Evolutionary conservation across 2,888 invertebrate genomes (phyloP).

Genomic region (Entomobrya proxima): DNA sequence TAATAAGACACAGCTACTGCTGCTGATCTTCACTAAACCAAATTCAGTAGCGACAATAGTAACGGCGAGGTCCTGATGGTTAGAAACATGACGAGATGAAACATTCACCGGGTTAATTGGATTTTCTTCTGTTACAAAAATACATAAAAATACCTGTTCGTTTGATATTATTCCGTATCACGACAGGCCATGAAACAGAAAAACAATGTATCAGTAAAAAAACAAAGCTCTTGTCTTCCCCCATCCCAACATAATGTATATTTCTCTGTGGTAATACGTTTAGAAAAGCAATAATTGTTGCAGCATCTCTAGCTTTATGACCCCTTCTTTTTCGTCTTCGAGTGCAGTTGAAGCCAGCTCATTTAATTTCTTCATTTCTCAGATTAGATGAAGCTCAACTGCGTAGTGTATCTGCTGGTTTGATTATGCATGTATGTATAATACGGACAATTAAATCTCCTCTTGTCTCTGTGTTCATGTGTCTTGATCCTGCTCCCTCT

Average conservation of each 20-base stretch:
- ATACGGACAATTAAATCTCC: constrained; percentile 31
- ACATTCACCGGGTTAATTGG: constrained; percentile 23
- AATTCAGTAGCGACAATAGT: not conserved
- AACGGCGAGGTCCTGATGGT: not conserved
- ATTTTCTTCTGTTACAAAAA: constrained; percentile 14
- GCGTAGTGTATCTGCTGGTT: not conserved
- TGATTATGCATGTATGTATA: not conserved
- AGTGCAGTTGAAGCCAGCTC: constrained; percentile 7
- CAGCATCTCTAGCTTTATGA: not conserved
- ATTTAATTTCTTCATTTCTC: constrained; percentile 18
- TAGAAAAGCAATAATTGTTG: constrained; percentile 24
- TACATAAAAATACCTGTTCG: constrained; percentile 11
- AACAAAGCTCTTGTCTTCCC: not conserved
- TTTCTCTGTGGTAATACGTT: no score
- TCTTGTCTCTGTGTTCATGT: not conserved
- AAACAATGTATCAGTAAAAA: not conserved
- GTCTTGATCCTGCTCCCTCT: not conserved
- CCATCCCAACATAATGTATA: not conserved
- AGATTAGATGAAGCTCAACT: not conserved
- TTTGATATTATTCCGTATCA: constrained; percentile 4
- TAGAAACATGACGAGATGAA: not conserved
- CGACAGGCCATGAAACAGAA: not conserved
- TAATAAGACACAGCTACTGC: not conserved
- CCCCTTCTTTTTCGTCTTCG: not conserved
- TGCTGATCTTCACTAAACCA: not conserved